Evolutionary conservation across 2,888 invertebrate species (phyloP).

Genomic region (Chrysina gloriosa): DNA sequence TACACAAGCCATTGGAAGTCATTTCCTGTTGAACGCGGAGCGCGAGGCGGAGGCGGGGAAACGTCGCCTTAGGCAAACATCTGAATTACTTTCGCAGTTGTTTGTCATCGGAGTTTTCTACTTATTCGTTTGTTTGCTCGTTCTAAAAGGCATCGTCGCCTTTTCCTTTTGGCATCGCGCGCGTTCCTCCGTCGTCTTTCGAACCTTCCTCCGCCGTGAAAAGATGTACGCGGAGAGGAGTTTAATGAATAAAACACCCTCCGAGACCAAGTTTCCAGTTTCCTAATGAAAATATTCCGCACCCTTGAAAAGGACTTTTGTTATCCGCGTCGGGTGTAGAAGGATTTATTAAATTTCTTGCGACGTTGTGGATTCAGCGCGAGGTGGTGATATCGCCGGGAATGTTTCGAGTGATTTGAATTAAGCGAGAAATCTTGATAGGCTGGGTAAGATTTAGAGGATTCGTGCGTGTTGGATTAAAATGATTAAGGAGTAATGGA

Average conservation of each 20-base stretch:
- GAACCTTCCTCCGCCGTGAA: not conserved
- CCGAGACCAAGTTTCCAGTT: conserved; percentile 12
- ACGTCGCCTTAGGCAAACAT: not conserved
- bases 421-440: too few species aligned
- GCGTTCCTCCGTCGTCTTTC: not conserved
- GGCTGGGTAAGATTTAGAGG: too few species aligned
- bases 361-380: not conserved
- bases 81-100: conserved; percentile 17
- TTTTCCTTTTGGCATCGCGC: conserved; percentile 3
- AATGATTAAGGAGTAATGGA: too few species aligned
- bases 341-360: conserved; percentile 30
- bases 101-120: conserved; percentile 25
- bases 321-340: conserved; percentile 4
- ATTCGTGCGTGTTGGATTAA: too few species aligned
- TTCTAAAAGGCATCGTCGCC: not conserved
- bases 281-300: conserved; percentile 34
- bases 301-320: conserved; percentile 9
- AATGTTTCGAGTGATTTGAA: too few species aligned
- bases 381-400: too few species aligned
- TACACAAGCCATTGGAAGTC: not conserved
- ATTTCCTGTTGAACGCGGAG: not conserved
- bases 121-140: conserved; percentile 14
- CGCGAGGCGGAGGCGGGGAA: not conserved
- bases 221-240: not conserved
- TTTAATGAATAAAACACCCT: conserved; percentile 33